Conservation (phyloP, 2,888 invertebrate genomes). For the Gasteruption jaculator region DNA sequence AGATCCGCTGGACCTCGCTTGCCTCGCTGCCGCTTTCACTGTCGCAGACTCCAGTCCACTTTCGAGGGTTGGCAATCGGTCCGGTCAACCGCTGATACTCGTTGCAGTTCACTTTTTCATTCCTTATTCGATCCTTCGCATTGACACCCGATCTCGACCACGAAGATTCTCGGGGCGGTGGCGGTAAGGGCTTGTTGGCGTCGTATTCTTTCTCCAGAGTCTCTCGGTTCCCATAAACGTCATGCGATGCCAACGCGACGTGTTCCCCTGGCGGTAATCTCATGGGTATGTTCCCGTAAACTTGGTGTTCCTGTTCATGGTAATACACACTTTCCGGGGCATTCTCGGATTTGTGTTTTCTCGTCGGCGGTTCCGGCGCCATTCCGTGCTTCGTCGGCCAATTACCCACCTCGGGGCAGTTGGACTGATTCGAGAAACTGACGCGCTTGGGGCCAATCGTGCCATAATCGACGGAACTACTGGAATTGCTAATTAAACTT, state of each 20-base stretch:
- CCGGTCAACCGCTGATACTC: slow-evolving; percentile 14
- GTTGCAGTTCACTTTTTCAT: slow-evolving; percentile 21
- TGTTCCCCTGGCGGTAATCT: too few species aligned
- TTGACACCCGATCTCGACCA: neutral
- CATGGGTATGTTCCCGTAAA: too few species aligned
- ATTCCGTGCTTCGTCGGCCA: slow-evolving; percentile 55
- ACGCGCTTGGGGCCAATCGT: slow-evolving; percentile 53
- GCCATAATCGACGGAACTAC: slow-evolving; percentile 42
- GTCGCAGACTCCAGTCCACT: slow-evolving; percentile 47
- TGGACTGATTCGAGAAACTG: slow-evolving; percentile 51
- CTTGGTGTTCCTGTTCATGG: too few species aligned
- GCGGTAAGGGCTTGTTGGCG: slow-evolving; percentile 51
- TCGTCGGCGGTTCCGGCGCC: slow-evolving; percentile 44
- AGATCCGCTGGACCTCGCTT: slow-evolving; percentile 66
- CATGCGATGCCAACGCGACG: too few species aligned
- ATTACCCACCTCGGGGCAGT: slow-evolving; percentile 29
- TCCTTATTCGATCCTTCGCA: slow-evolving; percentile 22
- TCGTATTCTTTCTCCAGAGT: slow-evolving; percentile 35
- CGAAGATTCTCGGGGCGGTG: slow-evolving; percentile 34
- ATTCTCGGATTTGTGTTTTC: slow-evolving; percentile 36
- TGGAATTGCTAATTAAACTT: slow-evolving; percentile 49
- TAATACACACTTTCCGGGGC: too few species aligned
- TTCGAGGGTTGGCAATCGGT: slow-evolving; percentile 22
- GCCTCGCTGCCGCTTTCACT: slow-evolving; percentile 72
- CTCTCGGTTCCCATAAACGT: neutral